Base-by-base conservation (phyloP, 2,888 invertebrate species). In the Scelioninae gen. 2 region DNA sequence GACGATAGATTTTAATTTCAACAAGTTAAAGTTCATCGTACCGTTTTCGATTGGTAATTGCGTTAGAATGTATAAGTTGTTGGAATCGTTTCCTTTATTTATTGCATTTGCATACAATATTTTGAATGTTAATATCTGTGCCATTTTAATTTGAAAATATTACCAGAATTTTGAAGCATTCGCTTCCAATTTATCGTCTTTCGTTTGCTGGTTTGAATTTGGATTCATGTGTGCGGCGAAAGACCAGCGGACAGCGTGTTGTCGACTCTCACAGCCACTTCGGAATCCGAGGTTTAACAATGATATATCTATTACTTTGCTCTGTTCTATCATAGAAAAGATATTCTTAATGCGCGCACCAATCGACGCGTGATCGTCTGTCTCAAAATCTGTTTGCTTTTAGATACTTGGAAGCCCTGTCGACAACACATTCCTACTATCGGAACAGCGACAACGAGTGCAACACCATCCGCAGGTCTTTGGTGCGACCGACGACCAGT, bases 231-330 rank as follows among this genome's bases (percentile, higher is more conserved):
- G 7, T 31, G 31, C 2, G 31, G 2, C n/a, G 11, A 19, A 50
- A 13, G 16, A 58, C 18, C 50, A 10, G 7, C 50, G 33, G 25
- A 15, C 16, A 43, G 43, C 57, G 67, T 22, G 50, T 31, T 46
- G 57, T 67, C 50, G 50, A 41, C 67, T 67, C 25, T 67, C 67
- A 67, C 67, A 67, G 67, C 67, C 67, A 58, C 28, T 57, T 46
- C 41, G 52, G 33, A 64, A 45, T 64, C 31, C 11, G 50, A 37
- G 25, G 46, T 39, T 31, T 28, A 39, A 18, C 19, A 39, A 39
- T 11, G 43, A 33, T 7, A 41, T 39, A 41, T 13, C 35, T 35
- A 35, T 35, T 35, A 13, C 2, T 13, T 7, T 9, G 10, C 16
- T 39, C 11, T 9, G 39, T 39, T 15, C 9, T 15, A 7, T 16